Evolutionary conservation across 2,888 invertebrate genomes (phyloP).

Genomic region (Heteropelma amictum): DNA sequence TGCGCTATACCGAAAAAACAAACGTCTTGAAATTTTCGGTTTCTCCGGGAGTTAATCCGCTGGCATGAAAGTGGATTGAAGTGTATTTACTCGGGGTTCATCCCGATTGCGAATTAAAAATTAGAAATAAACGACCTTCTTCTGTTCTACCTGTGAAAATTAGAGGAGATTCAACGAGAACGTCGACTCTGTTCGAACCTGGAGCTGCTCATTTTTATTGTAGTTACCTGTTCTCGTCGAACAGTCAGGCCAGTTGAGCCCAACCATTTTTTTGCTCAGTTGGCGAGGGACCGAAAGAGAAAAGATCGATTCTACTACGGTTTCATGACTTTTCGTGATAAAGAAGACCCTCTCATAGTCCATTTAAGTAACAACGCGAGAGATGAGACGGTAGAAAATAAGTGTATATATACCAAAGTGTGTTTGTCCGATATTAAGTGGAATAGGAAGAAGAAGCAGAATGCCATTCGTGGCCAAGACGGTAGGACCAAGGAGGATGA

Average conservation of each 20-base stretch:
- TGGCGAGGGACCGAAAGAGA: not conserved
- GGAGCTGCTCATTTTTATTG: too few relatives aligned
- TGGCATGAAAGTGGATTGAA: too few relatives aligned
- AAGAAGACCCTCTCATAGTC: not conserved
- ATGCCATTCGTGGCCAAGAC: not conserved
- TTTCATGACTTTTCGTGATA: not conserved
- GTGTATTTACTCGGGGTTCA: too few relatives aligned
- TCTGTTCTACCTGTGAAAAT: too few relatives aligned
- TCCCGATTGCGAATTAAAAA: too few relatives aligned
- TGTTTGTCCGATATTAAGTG: not conserved
- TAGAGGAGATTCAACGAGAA: too few relatives aligned
- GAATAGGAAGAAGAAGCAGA: not conserved
- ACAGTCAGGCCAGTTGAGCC: too few relatives aligned
- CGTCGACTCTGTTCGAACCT: too few relatives aligned
- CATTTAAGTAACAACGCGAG: not conserved
- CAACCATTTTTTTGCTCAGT: not conserved
- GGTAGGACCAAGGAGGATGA: conserved; percentile 56
- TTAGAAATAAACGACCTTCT: too few relatives aligned
- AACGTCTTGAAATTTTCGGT: too few relatives aligned
- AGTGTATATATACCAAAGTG: not conserved
- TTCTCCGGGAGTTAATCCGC: too few relatives aligned
- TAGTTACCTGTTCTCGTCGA: too few relatives aligned
- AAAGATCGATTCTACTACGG: not conserved
- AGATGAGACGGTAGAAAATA: not conserved
- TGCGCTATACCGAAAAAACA: not conserved